These are phyloP conservation scores for Argynnis bischoffii DNA, from an alignment of 2,888 invertebrate species.

Conservation along the genomic window DNA sequence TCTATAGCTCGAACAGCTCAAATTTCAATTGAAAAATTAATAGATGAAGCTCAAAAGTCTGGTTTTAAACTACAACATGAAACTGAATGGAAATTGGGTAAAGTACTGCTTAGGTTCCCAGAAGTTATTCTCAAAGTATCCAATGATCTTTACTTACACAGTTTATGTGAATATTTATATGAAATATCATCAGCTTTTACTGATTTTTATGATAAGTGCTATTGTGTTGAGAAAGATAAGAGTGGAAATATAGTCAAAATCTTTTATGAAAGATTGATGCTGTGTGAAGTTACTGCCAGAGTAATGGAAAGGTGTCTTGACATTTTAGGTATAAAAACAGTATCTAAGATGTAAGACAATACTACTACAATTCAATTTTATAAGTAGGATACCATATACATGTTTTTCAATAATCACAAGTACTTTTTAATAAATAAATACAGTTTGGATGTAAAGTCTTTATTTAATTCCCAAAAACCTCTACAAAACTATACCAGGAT, in stretches of 20 bases:
- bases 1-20: constrained; percentile 93
- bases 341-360: constrained; percentile 91
- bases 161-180: constrained; percentile 97
- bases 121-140: constrained; percentile 92
- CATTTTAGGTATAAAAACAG: constrained; percentile 95
- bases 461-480: constrained; percentile 77
- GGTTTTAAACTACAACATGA: constrained; percentile 90
- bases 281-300: constrained; percentile 95
- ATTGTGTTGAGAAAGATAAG: constrained; percentile 96
- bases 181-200: constrained; percentile 96
- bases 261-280: constrained; percentile 91
- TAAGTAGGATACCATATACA: not conserved
- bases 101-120: constrained; percentile 92
- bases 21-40: constrained; percentile 83
- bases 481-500: constrained; percentile 80
- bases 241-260: constrained; percentile 91
- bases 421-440: constrained; percentile 39
- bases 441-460: constrained; percentile 51
- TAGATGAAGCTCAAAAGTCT: constrained; percentile 82
- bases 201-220: constrained; percentile 99
- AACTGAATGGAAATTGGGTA: constrained; percentile 97
- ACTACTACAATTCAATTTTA: constrained; percentile 6
- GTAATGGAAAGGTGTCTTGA: constrained; percentile 93
- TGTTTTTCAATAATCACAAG: constrained; percentile 13
- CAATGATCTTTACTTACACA: constrained; percentile 91